Base-by-base conservation (phyloP, 2,797 vertebrate species). In the Sebastes matsubarae region DNA sequence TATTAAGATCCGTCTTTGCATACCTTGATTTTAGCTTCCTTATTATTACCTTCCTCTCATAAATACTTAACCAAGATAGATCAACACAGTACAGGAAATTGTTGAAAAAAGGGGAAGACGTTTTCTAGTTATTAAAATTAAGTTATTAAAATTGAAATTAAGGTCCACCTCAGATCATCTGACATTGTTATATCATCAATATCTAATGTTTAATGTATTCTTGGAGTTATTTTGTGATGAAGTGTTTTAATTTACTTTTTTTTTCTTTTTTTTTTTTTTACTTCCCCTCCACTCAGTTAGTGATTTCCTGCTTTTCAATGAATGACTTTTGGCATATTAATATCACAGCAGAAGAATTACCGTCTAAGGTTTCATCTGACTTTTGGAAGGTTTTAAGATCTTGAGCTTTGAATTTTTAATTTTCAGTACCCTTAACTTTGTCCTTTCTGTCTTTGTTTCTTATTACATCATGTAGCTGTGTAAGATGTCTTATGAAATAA, bases 101-200 rank as follows among this genome's bases (percentile, higher is more conserved):
- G 64, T 64, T 58, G 38, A 3, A 16, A 32, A 75, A 72, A 75
- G 54, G 24, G 68, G 14, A 52, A 30, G 54, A 27, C 20, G 68
- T 75, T 83, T 76, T 30, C 61, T 54, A 5, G 65, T 80, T 79
- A 84, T 84, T 84, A 83, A 82, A 87, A 89, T 81, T 34, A 81
- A 85, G 74, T 86, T 81, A 89, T 91, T 93, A 87, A 93, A 89
- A 80, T 66, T 73, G 67, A 87, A 89, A 86, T 90, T 89, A 88
- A 92, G 81, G 77, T 80, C 42, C 36, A 75, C 27, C 68, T 46
- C 38, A 58, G 54, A 88, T 81, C 36, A 58, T 80, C 70, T 50
- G 12, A 69, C 83, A 64, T 57, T 65, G 73, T 82, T 83, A 87
- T 70, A 77, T 83, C 80, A 89, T 72, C 60, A 67, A 76, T 82